Percentiles rank a stretch among this genome's conserved stretches.
These are phyloP conservation scores for Drosophila limbata DNA, from an alignment of 2,888 invertebrate genomes.

Conservation along the genomic window DNA sequence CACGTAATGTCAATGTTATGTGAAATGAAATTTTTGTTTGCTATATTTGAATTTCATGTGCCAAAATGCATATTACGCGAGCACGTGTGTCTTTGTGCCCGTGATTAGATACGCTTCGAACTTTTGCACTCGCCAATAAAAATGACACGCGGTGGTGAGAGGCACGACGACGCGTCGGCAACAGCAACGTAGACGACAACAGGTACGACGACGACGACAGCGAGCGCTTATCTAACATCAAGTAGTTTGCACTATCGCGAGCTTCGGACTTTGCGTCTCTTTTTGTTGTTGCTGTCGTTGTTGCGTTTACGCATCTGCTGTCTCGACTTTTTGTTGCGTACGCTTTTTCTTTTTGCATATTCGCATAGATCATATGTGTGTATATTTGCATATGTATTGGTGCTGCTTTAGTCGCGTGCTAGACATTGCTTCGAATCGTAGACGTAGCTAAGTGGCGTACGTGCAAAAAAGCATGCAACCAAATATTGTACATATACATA, in stretches of 20 bases:
- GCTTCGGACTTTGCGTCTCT: not conserved
- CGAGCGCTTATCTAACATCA: conserved; percentile 48
- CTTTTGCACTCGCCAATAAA: conserved; percentile 48
- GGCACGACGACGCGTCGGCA: not conserved
- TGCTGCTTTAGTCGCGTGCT: conserved; percentile 26
- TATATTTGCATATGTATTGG: conserved; percentile 10
- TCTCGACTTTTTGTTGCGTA: conserved; percentile 19
- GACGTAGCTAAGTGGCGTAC: conserved; percentile 78
- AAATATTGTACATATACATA: conserved; percentile 50
- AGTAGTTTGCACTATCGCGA: conserved; percentile 32
- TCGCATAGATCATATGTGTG: conserved; percentile 40
- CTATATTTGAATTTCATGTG: not conserved
- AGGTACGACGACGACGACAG: not conserved
- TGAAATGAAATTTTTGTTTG: not conserved
- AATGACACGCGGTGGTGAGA: not conserved
- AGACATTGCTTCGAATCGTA: conserved; percentile 56
- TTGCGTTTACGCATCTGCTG: conserved; percentile 34
- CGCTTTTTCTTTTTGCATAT: conserved; percentile 33
- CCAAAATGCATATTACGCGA: conserved; percentile 11
- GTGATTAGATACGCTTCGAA: conserved; percentile 58
- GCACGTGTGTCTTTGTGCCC: conserved; percentile 34
- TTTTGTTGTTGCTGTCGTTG: conserved; percentile 1
- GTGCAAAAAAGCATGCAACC: conserved; percentile 84
- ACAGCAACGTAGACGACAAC: not conserved
- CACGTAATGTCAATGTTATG: not conserved